phyloP scores from a whole-genome alignment of 2,113 vertebrate genomes.

The Mola mola region DNA sequence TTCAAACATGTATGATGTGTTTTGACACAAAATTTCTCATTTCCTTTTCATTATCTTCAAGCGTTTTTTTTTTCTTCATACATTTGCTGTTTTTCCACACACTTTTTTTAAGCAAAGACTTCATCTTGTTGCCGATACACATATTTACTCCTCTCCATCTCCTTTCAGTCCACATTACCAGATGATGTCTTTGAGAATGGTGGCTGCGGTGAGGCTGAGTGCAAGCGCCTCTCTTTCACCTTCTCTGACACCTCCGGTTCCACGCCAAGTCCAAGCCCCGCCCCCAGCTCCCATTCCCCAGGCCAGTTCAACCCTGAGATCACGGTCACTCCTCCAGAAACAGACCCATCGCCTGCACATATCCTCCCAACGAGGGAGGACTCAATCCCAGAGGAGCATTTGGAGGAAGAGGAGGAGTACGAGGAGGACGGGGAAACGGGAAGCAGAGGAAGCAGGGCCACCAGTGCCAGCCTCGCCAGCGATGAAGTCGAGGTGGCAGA shows the following conservation, averaged over 20 bases:
- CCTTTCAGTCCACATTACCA: slow-evolving; percentile 87
- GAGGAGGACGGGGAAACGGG: slow-evolving; percentile 62
- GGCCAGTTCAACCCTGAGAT: slow-evolving; percentile 89
- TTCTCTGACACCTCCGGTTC: slow-evolving; percentile 86
- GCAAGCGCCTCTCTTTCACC: slow-evolving; percentile 90
- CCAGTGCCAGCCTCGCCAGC: slow-evolving; percentile 72
- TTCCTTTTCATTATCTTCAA: no score
- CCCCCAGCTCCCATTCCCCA: slow-evolving; percentile 75
- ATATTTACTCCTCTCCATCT: slow-evolving; percentile 17
- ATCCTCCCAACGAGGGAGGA: slow-evolving; percentile 60
- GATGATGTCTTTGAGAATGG: slow-evolving; percentile 91
- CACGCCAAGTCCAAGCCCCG: slow-evolving; percentile 60
- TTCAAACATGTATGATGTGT: no score
- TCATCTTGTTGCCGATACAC: background rate
- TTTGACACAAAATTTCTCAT: no score
- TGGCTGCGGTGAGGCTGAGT: slow-evolving; percentile 80
- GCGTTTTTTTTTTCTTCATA: background rate
- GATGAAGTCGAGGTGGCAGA: slow-evolving; percentile 71
- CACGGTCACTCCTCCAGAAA: slow-evolving; percentile 83
- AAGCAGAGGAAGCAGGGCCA: slow-evolving; percentile 67
- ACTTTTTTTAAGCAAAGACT: no score
- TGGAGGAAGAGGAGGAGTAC: slow-evolving; percentile 64
- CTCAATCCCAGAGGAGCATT: slow-evolving; percentile 67
- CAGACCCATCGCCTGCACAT: slow-evolving; percentile 51
- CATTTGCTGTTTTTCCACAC: background rate